Base-by-base conservation (phyloP, 2,797 vertebrate genomes). In the Phylloscopus collybita region DNA sequence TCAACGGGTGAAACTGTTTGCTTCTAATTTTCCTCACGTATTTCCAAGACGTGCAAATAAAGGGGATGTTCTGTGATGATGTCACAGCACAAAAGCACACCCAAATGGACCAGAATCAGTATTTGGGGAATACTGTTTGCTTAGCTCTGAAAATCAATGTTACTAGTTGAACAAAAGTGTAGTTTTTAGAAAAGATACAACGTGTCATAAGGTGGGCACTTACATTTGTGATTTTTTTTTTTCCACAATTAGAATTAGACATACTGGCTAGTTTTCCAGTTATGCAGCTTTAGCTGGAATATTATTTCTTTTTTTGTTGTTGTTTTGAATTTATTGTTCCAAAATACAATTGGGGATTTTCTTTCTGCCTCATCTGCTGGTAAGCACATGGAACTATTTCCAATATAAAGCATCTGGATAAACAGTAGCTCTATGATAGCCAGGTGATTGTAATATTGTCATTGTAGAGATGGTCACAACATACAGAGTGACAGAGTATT, bases 371-470 rank as follows among this genome's bases (percentile, higher is more conserved):
- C 89, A 89, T 93, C 89, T 86, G 40, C 87, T 3, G 5, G 23
- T 53, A 67, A 78, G 19, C 17, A 79, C 47, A 73, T 65, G 85
- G 96, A 92, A 61, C 40, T 62, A 5, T 51, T 92, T 94, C 79
- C 89, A 95, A 57, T 82, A 70, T 23, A 93, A 96, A 93, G 66
- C 65, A 36, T 71, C 69, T 80, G 26, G 47, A 44, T 60, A 84
- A 93, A 69, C 44, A 94, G 85, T 21, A 80, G 44, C 40, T 94
- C 67, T 34, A 7, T 5, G 26, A 50, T 22, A 91, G 40, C 66
- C 76, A 82, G 30, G 10, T 57, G 75, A 90, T 65, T 92, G 47
- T 47, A 40, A 6, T 23, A 16, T 16, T 56, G 32, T n/a, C 13
- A 6, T 53, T 54, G 53, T 54, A 32, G 53, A 54, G 18, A 32